Percentiles rank a stretch among this genome's conserved stretches.
phyloP scores from a whole-genome alignment of 2,888 invertebrate genomes.

The Ophion obscuratus region DNA sequence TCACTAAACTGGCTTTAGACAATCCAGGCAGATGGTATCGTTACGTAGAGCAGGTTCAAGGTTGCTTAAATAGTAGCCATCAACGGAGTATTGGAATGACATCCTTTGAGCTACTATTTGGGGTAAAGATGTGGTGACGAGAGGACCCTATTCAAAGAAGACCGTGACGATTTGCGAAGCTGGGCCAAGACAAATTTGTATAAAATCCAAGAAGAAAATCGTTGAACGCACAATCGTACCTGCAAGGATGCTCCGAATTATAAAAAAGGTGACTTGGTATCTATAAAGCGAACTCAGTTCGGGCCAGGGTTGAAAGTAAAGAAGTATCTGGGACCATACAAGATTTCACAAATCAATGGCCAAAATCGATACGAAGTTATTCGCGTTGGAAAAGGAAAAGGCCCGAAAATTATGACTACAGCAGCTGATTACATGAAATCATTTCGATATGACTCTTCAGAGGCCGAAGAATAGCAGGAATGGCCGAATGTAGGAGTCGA shows the following conservation, averaged over 20 bases:
- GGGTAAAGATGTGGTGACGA: conserved; percentile 2
- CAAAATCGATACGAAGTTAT: conserved; percentile 1
- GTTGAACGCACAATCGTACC: too few species aligned
- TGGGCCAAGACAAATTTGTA: too few species aligned
- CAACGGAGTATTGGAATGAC: not conserved
- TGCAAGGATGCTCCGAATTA: too few species aligned
- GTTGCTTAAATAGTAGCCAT: too few species aligned
- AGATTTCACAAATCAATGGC: not conserved
- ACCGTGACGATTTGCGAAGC: too few species aligned
- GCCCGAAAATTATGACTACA: not conserved
- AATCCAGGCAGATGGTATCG: conserved; percentile 18
- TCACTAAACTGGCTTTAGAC: conserved; percentile 60
- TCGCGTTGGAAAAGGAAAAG: not conserved
- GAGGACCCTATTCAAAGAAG: not conserved
- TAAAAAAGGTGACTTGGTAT: too few species aligned
- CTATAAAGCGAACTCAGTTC: too few species aligned
- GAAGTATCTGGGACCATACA: conserved; percentile 3
- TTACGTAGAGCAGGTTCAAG: too few species aligned
- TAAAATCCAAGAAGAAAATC: too few species aligned
- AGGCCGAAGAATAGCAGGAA: conserved; percentile 16
- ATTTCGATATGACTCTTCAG: conserved; percentile 8
- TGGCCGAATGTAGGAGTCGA: conserved; percentile 28
- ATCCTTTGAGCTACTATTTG: conserved; percentile 13
- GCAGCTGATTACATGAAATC: conserved; percentile 5
- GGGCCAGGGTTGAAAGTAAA: not conserved